A percentile compares a stretch with the other conserved stretches of the same genome.
These are phyloP conservation scores for Taurulus bubalis DNA, from an alignment of 2,113 vertebrate genomes.

Conservation along the genomic window DNA sequence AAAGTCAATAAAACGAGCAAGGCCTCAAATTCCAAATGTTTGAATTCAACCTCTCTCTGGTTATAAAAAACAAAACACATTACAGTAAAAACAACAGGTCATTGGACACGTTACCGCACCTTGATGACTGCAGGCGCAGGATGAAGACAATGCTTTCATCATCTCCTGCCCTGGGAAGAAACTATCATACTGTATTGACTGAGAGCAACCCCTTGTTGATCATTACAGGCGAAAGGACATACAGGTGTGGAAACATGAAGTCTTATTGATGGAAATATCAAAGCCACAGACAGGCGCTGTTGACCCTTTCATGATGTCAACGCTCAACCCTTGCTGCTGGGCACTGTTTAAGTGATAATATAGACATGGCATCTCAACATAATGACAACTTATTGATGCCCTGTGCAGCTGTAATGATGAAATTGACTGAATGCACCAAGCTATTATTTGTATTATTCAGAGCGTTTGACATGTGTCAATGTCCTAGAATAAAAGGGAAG, in stretches of 20 bases:
- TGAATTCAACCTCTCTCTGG: conserved; percentile 44
- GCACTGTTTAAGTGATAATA: conserved; percentile 73
- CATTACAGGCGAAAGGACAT: conserved; percentile 68
- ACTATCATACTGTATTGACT: conserved; percentile 68
- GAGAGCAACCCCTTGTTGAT: conserved; percentile 71
- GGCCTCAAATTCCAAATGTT: conserved; percentile 55
- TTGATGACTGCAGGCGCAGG: conserved; percentile 59
- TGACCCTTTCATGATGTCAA: conserved; percentile 71
- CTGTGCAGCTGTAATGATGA: conserved; percentile 75
- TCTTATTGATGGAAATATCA: conserved; percentile 81
- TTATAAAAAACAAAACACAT: conserved; percentile 39
- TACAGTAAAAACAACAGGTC: conserved; percentile 48
- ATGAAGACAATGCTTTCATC: conserved; percentile 64
- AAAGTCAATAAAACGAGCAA: conserved; percentile 56
- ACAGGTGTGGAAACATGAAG: conserved; percentile 73
- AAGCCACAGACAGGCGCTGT: conserved; percentile 74
- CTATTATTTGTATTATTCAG: conserved; percentile 82
- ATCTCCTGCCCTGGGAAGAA: conserved; percentile 63
- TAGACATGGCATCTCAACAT: conserved; percentile 77
- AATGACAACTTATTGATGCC: conserved; percentile 84
- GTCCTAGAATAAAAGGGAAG: conserved; percentile 55
- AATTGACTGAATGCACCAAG: conserved; percentile 78
- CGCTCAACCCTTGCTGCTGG: conserved; percentile 59
- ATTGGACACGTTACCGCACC: conserved; percentile 48
- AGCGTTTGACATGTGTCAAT: conserved; percentile 75